Evolutionary conservation across 2,888 invertebrate genomes (phyloP), one percentile per base, ranked within the genome.

Genomic region (Altica lythri): DNA sequence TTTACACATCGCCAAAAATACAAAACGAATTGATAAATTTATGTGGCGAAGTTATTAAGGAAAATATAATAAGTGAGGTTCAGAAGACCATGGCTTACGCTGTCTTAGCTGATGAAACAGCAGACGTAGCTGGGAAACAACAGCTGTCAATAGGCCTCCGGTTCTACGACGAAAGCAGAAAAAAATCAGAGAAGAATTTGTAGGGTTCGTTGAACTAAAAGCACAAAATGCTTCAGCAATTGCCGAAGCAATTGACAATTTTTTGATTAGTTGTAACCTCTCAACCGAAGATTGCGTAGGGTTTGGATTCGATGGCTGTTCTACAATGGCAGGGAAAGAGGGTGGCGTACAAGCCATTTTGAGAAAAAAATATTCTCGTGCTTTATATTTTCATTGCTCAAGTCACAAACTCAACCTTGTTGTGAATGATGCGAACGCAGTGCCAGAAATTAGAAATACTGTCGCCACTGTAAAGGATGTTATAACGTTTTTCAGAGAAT

Each of bases 71-170:
- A 4, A 8, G 8, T 5, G 22, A 22, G 4, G 4, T 4, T 22
- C 4, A 22, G 8, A 5, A 8, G 22, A 8, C 45, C 46, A 54
- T 43, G 27, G 55, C 46, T 43, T 62, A 56, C 29, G 49, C 58
- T 50, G 54, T 64, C 53, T 55, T 62, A 47, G 66, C 64, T 48
- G 67, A 69, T 60, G 66, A 68, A 62, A 67, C 64, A 51, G 59
- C 61, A 43, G 67, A 65, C 50, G 61, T 67, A 32, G 59, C 59
- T 68, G 22, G 22, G 8, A 22, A 22, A 22, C 4, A 22, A 8
- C 22, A 22, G 22, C 22, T 22, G 4, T 22, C 22, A 5, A 22
- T 22, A 5, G 22, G 22, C 4, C 8, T 22, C 4, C 4, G 22
- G 22, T 22, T 22, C 22, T 22, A 22, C 8, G 22, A 22, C 8